A percentile compares a stretch with the other conserved stretches of the same genome.
Conservation (phyloP, 2,797 vertebrate genomes). For the Pogoniulus pusillus region DNA sequence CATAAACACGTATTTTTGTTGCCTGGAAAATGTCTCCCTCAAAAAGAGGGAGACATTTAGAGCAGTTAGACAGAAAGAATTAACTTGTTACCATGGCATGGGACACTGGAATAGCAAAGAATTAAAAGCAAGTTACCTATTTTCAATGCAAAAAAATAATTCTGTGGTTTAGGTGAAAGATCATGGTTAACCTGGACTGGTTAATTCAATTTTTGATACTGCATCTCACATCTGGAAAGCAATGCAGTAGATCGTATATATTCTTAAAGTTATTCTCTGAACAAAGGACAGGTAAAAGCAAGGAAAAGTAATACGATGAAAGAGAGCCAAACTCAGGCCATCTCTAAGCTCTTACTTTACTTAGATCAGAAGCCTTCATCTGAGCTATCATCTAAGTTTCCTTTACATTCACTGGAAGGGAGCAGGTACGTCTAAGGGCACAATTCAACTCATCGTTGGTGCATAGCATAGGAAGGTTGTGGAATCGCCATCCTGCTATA, state of each 20-base stretch:
- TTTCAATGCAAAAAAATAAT: not conserved
- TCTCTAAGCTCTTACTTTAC: not conserved
- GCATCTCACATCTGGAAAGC: not conserved
- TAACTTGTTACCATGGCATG: not conserved
- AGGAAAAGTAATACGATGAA: not conserved
- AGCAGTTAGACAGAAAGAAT: not conserved
- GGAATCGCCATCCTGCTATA: not conserved
- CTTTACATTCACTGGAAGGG: not conserved
- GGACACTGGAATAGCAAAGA: not conserved
- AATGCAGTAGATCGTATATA: not conserved
- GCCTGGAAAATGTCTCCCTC: not conserved
- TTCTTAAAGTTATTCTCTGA: not conserved
- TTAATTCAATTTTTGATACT: not conserved
- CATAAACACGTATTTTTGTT: not conserved
- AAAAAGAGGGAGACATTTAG: no score
- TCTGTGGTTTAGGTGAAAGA: not conserved
- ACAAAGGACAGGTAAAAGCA: not conserved
- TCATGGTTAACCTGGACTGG: not conserved
- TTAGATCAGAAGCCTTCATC: not conserved
- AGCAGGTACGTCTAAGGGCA: not conserved
- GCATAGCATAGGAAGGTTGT: not conserved
- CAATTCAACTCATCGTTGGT: not conserved
- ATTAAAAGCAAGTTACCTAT: not conserved
- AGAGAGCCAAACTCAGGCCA: not conserved
- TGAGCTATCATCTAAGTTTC: not conserved